Conservation (phyloP, 1,140 invertebrate species). For the Drosophila repleta region DNA sequence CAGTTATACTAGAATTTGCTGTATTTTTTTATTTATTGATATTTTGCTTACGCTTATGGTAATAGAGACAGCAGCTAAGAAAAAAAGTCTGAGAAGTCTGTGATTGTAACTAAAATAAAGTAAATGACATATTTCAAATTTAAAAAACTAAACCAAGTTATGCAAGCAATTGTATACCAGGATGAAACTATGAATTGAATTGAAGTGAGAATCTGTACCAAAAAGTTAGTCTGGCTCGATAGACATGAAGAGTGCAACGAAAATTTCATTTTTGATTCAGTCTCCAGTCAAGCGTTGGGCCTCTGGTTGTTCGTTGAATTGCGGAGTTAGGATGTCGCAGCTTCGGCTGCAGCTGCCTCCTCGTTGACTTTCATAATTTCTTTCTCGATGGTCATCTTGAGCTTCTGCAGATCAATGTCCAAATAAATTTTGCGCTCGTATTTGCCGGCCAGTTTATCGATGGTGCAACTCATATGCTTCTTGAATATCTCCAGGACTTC, state of each 20-base stretch:
- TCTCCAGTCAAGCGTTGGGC: too few relatives aligned
- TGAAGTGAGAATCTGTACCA: background rate
- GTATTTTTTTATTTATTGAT: background rate
- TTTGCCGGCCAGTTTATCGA: slow-evolving; percentile 39
- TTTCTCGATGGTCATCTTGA: slow-evolving; percentile 53
- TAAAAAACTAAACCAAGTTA: background rate
- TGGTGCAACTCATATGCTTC: slow-evolving; percentile 25
- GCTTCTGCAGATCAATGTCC: slow-evolving; percentile 50
- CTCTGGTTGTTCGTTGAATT: too few relatives aligned
- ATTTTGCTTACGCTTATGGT: background rate
- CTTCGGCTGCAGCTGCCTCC: slow-evolving; percentile 36
- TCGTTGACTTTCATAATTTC: slow-evolving; percentile 48
- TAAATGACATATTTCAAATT: background rate
- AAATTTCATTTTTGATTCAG: background rate
- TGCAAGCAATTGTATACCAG: background rate
- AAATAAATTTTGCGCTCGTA: slow-evolving; percentile 46
- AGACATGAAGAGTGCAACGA: background rate
- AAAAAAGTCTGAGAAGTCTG: background rate
- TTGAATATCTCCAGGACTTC: slow-evolving; percentile 45
- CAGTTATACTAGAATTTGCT: slow-evolving; percentile 6
- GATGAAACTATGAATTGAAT: background rate
- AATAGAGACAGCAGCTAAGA: background rate
- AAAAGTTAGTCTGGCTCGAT: background rate
- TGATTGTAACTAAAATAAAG: background rate
- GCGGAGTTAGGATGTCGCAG: background rate